Evolutionary conservation across 2,888 invertebrate genomes (phyloP).

Genomic region (Megaustenia siamemsis): DNA sequence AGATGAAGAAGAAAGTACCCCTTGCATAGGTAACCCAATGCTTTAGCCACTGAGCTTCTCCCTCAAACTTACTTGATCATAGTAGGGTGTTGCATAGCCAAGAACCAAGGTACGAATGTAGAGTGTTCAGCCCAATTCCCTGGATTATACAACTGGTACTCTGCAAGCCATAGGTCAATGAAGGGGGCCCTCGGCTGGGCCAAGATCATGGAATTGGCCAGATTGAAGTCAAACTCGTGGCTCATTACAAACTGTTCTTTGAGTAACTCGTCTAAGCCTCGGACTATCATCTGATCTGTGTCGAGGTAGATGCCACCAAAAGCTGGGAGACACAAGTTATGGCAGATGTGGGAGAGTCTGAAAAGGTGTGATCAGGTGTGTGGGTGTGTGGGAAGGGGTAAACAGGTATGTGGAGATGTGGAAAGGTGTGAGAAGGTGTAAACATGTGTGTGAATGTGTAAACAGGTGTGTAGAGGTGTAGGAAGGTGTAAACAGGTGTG

Average conservation of each 20-base stretch:
- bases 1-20: too few species aligned
- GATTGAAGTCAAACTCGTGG: constrained; percentile 64
- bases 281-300: constrained; percentile 72
- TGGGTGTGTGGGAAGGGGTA: too few species aligned
- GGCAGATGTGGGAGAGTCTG: background rate
- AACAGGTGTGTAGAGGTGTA: too few species aligned
- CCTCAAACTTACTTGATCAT: constrained; percentile 38
- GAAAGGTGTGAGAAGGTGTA: too few species aligned
- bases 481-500: too few species aligned
- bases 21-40: too few species aligned
- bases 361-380: too few species aligned
- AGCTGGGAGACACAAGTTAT: constrained; percentile 56
- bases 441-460: too few species aligned
- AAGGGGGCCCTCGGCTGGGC: constrained; percentile 65
- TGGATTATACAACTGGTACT: constrained; percentile 64
- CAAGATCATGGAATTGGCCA: constrained; percentile 72
- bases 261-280: constrained; percentile 65
- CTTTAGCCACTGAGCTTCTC: too few species aligned
- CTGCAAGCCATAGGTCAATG: constrained; percentile 67
- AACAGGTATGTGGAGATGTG: too few species aligned
- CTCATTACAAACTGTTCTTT: constrained; percentile 68
- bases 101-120: constrained; percentile 30
- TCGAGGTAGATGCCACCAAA: constrained; percentile 77
- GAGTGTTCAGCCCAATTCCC: constrained; percentile 45
- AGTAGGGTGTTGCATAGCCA: background rate